These are phyloP conservation scores for Characodon lateralis DNA, from an alignment of 2,797 vertebrate species.

Conservation along the genomic window DNA sequence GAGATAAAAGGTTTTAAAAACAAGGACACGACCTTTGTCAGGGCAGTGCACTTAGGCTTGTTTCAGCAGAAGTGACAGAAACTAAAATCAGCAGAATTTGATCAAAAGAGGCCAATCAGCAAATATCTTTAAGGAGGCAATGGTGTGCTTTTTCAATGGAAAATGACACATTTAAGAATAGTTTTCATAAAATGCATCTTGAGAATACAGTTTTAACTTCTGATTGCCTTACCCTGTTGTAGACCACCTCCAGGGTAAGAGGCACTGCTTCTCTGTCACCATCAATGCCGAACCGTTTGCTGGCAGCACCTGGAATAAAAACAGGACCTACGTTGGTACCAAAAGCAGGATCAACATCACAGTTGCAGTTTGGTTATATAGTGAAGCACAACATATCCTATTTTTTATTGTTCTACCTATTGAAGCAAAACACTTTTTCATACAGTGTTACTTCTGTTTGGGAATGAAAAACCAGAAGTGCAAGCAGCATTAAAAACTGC, in stretches of 20 bases:
- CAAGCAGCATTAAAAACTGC: constrained; percentile 27
- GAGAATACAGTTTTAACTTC: not conserved
- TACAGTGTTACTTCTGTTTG: constrained; percentile 16
- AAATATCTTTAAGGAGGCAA: not conserved
- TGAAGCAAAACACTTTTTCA: not conserved
- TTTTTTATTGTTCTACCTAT: not conserved
- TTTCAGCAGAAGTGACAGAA: constrained; percentile 9
- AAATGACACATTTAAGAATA: not conserved
- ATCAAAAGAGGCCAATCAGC: not conserved
- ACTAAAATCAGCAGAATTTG: constrained; percentile 8
- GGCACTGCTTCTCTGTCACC: constrained; percentile 95
- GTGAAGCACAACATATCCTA: not conserved
- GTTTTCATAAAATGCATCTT: not conserved
- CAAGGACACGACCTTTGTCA: not conserved
- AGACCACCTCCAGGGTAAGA: constrained; percentile 90
- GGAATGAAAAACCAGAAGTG: constrained; percentile 56
- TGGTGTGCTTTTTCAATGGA: not conserved
- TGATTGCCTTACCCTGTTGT: constrained; percentile 85
- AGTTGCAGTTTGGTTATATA: not conserved
- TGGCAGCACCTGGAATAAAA: constrained; percentile 85
- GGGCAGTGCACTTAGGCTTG: not conserved
- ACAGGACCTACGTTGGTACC: not conserved
- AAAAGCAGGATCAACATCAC: not conserved
- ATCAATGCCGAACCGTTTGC: constrained; percentile 95
- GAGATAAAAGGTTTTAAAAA: not conserved